These are phyloP conservation scores for Drosophila greeni DNA, from an alignment of 2,888 invertebrate genomes.

Conservation along the genomic window DNA sequence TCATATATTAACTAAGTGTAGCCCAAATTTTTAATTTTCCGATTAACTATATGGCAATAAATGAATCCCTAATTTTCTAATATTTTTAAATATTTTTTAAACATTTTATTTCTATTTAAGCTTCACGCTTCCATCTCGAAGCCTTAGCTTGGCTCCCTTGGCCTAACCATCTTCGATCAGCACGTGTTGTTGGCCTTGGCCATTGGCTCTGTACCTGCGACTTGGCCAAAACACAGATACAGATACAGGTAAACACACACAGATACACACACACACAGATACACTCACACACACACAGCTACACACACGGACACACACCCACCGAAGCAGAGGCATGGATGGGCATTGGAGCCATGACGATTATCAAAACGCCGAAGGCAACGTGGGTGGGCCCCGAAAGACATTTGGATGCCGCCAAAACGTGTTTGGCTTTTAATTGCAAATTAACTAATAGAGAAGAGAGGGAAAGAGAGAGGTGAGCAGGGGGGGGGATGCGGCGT, in stretches of 20 bases:
- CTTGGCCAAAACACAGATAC: conserved; percentile 23
- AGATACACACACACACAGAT: conserved; percentile 10
- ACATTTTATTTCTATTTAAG: background rate
- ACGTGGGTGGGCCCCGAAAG: conserved; percentile 61
- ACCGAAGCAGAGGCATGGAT: conserved; percentile 11
- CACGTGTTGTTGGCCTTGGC: conserved; percentile 71
- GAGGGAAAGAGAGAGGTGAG: background rate
- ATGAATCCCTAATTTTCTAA: too few relatives aligned
- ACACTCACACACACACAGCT: conserved; percentile 6
- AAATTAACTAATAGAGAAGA: conserved; percentile 55
- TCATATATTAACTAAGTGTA: background rate
- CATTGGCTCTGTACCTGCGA: conserved; percentile 37
- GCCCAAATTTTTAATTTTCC: accelerated
- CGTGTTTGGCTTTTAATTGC: conserved; percentile 72
- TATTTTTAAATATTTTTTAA: background rate
- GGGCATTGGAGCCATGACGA: conserved; percentile 32
- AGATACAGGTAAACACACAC: too few relatives aligned
- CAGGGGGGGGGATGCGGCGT: conserved; percentile 10
- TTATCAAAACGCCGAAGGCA: conserved; percentile 58
- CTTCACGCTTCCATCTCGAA: conserved; percentile 41
- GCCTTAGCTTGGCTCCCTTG: conserved; percentile 36
- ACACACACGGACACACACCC: conserved; percentile 1
- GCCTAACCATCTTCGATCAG: conserved; percentile 37
- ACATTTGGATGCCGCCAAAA: conserved; percentile 49
- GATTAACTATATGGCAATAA: background rate